These are phyloP conservation scores for Cinara cedri DNA, from an alignment of 2,888 invertebrate species.

Conservation along the genomic window DNA sequence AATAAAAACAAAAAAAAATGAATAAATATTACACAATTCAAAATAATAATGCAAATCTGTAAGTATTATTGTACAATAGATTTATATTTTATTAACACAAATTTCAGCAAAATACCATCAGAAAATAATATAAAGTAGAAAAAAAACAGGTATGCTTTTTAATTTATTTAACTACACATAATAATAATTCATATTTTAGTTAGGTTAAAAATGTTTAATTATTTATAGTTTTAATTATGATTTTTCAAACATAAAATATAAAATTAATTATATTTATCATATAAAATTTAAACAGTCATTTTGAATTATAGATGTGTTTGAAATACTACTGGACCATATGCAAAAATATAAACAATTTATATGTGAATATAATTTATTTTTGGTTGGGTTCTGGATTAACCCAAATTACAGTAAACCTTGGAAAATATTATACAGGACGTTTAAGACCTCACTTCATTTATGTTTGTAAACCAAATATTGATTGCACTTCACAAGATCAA, in stretches of 20 bases:
- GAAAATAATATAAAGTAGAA: background rate
- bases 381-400: slow-evolving; percentile 75
- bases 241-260: background rate
- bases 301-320: slow-evolving; percentile 44
- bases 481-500: slow-evolving; percentile 65
- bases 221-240: background rate
- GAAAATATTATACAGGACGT: slow-evolving; percentile 90
- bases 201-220: background rate
- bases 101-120: too few relatives aligned
- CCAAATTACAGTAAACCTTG: slow-evolving; percentile 86
- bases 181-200: background rate
- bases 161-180: background rate
- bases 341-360: slow-evolving; percentile 30
- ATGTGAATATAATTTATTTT: slow-evolving; percentile 48
- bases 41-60: too few relatives aligned
- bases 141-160: too few relatives aligned
- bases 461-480: slow-evolving; percentile 79
- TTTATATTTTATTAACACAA: too few relatives aligned
- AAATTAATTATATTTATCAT: background rate
- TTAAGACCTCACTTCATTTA: slow-evolving; percentile 91
- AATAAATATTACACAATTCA: too few relatives aligned
- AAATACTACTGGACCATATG: slow-evolving; percentile 11
- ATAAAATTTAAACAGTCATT: background rate
- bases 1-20: too few relatives aligned
- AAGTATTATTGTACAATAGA: too few relatives aligned